These are phyloP conservation scores for Craterocephalus amniculus DNA, from an alignment of 2,797 vertebrate species.

Conservation along the genomic window DNA sequence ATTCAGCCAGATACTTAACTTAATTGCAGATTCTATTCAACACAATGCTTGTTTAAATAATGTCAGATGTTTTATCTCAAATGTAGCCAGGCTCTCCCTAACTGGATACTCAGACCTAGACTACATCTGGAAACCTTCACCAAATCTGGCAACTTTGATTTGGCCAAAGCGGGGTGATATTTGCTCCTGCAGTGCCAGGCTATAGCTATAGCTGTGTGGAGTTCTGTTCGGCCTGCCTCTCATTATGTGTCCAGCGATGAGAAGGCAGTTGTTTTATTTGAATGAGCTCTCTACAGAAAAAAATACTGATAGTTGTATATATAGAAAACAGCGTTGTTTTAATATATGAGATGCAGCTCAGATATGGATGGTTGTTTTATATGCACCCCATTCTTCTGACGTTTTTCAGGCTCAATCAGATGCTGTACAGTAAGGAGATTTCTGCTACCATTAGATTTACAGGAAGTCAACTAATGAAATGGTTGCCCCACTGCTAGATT, in stretches of 20 bases:
- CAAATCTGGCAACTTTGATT: too few relatives aligned
- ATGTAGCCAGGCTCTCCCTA: slow-evolving; percentile 37
- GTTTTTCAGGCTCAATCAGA: neutral
- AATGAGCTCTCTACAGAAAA: neutral
- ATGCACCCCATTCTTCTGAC: neutral
- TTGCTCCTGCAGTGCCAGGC: slow-evolving; percentile 30
- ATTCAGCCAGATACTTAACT: slow-evolving; percentile 20
- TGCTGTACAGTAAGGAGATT: neutral
- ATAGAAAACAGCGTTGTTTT: neutral
- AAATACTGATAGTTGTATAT: slow-evolving; percentile 2
- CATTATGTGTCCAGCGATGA: slow-evolving; percentile 53
- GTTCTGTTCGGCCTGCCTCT: slow-evolving; percentile 44
- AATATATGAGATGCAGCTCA: neutral
- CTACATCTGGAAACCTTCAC: neutral
- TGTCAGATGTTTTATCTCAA: slow-evolving; percentile 46
- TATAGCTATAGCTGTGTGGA: slow-evolving; percentile 41
- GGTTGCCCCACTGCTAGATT: neutral
- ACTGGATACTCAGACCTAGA: slow-evolving; percentile 38
- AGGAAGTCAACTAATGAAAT: neutral
- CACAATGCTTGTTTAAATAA: slow-evolving; percentile 28
- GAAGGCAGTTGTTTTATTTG: slow-evolving; percentile 19
- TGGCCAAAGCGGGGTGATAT: slow-evolving; percentile 25
- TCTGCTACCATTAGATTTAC: neutral
- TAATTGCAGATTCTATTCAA: slow-evolving; percentile 35
- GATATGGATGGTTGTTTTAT: neutral